Percentiles rank a stretch among this genome's conserved stretches.
phyloP scores from a whole-genome alignment of 2,113 vertebrate genomes.

The Xiphophorus hellerii region DNA sequence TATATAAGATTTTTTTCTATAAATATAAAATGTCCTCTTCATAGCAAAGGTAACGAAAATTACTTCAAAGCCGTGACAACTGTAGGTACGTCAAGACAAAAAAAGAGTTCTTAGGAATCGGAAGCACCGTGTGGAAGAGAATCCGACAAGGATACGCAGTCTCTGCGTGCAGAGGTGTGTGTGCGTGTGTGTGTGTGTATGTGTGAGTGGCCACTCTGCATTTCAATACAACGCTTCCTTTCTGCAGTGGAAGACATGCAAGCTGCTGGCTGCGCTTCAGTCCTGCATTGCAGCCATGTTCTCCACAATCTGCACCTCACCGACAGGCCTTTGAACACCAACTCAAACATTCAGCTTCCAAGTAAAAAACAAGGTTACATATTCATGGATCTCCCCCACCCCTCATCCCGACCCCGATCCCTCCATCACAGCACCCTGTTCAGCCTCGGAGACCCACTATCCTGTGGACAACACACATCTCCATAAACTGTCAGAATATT shows the following conservation, averaged over 20 bases:
- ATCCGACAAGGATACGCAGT: too few species aligned
- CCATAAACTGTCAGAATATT: too few species aligned
- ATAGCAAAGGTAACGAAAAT: slow-evolving; percentile 85
- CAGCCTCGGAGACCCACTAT: too few species aligned
- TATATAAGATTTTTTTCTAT: slow-evolving; percentile 74
- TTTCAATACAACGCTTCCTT: slow-evolving; percentile 47
- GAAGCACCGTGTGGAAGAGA: not conserved
- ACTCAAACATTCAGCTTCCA: too few species aligned
- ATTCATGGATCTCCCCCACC: too few species aligned
- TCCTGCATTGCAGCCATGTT: slow-evolving; percentile 22
- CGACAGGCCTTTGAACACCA: too few species aligned
- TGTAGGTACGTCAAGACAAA: not conserved
- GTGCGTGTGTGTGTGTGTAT: not conserved
- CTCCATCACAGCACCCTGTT: too few species aligned
- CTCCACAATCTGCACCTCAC: too few species aligned
- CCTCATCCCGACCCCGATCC: too few species aligned
- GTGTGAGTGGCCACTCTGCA: too few species aligned
- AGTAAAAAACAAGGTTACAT: too few species aligned
- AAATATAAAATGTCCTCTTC: slow-evolving; percentile 94
- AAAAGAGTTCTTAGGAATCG: not conserved
- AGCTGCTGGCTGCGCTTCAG: slow-evolving; percentile 30
- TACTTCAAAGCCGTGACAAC: not conserved
- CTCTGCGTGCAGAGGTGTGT: slow-evolving; percentile 9
- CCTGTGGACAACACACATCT: too few species aligned
- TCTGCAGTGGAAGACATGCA: slow-evolving; percentile 48